Evolutionary conservation across 2,888 invertebrate species (phyloP).

Genomic region (Acleris sparsana): DNA sequence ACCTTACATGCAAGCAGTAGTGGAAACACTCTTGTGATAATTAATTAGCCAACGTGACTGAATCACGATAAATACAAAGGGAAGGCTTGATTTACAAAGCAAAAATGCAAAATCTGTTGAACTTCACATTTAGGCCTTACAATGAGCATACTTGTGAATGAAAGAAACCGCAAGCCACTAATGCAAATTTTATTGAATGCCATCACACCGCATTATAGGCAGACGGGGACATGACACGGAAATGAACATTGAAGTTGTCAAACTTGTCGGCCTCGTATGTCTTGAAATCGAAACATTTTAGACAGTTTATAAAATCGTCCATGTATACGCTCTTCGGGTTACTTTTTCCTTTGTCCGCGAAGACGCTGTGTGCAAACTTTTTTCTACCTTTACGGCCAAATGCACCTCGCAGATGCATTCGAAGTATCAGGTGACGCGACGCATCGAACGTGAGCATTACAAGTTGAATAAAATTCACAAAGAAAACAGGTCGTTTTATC

Average conservation of each 20-base stretch:
- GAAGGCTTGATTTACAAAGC: background rate
- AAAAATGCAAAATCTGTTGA: background rate
- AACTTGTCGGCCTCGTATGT: background rate
- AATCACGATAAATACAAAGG: slow-evolving; percentile 1
- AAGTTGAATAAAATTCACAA: slow-evolving; percentile 5
- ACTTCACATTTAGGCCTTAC: slow-evolving; percentile 14
- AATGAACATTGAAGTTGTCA: background rate
- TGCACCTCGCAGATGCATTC: slow-evolving; percentile 34
- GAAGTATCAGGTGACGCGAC: slow-evolving; percentile 41
- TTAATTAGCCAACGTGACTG: slow-evolving; percentile 1
- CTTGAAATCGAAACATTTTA: slow-evolving; percentile 2
- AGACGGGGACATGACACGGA: slow-evolving; percentile 10
- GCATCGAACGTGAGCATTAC: slow-evolving; percentile 22
- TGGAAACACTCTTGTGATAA: slow-evolving; percentile 9
- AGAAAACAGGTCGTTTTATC: slow-evolving; percentile 26
- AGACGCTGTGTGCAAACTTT: slow-evolving; percentile 1
- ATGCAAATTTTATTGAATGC: slow-evolving; percentile 48
- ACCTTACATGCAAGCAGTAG: slow-evolving; percentile 1
- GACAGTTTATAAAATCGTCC: background rate
- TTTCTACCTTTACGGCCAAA: slow-evolving; percentile 8
- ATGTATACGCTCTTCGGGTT: background rate
- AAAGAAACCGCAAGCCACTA: slow-evolving; percentile 54
- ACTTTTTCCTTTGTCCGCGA: slow-evolving; percentile 3
- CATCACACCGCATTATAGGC: slow-evolving; percentile 51
- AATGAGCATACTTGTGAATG: slow-evolving; percentile 43